Evolutionary conservation across 2,797 vertebrate genomes (phyloP).

Genomic region (Gymnocypris eckloni): DNA sequence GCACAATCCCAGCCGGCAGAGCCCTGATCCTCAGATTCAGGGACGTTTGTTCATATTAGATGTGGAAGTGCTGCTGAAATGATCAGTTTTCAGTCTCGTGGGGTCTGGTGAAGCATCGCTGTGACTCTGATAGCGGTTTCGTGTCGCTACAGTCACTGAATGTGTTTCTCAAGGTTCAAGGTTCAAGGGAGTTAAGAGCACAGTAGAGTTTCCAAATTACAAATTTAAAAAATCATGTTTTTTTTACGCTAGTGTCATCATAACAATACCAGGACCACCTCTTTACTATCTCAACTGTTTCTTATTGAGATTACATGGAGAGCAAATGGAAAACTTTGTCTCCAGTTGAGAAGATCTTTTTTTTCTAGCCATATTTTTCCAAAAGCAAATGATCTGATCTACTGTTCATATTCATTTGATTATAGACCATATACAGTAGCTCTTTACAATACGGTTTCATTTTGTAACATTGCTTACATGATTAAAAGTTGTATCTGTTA

Average conservation of each 20-base stretch:
- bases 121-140: background rate
- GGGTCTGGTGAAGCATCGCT: slow-evolving; percentile 17
- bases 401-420: background rate
- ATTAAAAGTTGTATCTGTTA: background rate
- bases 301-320: background rate
- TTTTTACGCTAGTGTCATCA: background rate
- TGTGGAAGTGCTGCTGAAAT: slow-evolving; percentile 21
- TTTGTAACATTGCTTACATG: background rate
- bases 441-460: background rate
- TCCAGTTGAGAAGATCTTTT: background rate
- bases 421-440: background rate
- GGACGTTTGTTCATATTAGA: slow-evolving; percentile 31
- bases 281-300: background rate
- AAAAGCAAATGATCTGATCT: background rate
- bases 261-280: background rate
- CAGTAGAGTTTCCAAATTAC: background rate
- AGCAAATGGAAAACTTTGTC: background rate
- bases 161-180: too few species aligned
- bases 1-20: slow-evolving; percentile 11
- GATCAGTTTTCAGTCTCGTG: slow-evolving; percentile 21
- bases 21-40: background rate
- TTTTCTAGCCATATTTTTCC: background rate
- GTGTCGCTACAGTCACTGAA: background rate
- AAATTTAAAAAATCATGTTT: background rate
- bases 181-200: slow-evolving; percentile 1